Conservation (phyloP, 2,113 vertebrate genomes). For the Pan troglodytes region NHGRI_mPanTro3-v2.1_pri NC_072417.2:86644001-86644500, state of each 20-base stretch:
- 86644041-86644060: not conserved
- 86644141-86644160: conserved; percentile 49
- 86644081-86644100: not conserved
- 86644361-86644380: no score
- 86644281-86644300: no score
- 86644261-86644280: no score
- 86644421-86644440: not conserved
- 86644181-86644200: not conserved
- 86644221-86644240: not conserved
- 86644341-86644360: no score
- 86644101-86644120: not conserved
- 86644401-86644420: not conserved
- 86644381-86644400: no score
- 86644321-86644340: no score
- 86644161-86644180: conserved; percentile 51
- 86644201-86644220: not conserved
- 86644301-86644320: no score
- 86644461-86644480: not conserved
- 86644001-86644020: not conserved
- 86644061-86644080: not conserved
- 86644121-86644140: not conserved
- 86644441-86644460: not conserved
- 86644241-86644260: no score
- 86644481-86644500: not conserved
- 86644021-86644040: not conserved